Conservation (phyloP, 2,113 vertebrate genomes). For the Turnix velox region DNA sequence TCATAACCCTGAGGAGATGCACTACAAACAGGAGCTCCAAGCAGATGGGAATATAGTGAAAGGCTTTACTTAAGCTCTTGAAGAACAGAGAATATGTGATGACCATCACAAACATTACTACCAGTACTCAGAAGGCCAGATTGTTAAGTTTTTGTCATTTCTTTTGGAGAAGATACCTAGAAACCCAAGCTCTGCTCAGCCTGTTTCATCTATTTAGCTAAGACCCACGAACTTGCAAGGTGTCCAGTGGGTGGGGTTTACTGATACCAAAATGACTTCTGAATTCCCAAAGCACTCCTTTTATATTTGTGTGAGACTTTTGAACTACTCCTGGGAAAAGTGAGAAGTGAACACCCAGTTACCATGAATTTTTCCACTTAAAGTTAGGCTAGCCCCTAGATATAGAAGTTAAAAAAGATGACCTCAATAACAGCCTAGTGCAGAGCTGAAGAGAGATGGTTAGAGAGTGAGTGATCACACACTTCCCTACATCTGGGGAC, state of each 20-base stretch:
- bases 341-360: neutral
- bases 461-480: neutral
- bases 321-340: neutral
- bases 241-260: neutral
- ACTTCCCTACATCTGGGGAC: neutral
- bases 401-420: neutral
- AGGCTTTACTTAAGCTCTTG: neutral
- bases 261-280: neutral
- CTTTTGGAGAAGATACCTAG: neutral
- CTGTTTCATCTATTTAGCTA: neutral
- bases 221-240: neutral
- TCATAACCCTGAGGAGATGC: neutral
- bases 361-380: neutral
- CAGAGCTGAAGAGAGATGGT: neutral
- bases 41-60: neutral
- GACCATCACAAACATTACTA: neutral
- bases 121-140: neutral
- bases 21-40: neutral
- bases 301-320: neutral
- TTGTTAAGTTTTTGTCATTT: neutral
- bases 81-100: neutral
- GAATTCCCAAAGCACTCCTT: neutral
- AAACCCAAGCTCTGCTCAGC: neutral
- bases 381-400: neutral
- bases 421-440: neutral